Evolutionary conservation across 2,888 invertebrate species (phyloP), one percentile per base, ranked within the genome.

Genomic region (Allolobophora icterica): DNA sequence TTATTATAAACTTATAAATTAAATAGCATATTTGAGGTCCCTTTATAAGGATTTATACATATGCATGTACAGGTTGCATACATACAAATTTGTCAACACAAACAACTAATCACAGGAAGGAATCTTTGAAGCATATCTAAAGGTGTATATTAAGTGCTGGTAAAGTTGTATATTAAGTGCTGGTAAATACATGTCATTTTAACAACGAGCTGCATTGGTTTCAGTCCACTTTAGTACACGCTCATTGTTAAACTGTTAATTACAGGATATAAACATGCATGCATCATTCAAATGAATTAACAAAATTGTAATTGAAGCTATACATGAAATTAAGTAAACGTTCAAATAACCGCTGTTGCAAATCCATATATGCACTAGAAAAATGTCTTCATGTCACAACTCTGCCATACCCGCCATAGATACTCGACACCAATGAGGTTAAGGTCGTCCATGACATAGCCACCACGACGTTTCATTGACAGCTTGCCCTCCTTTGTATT

Each of bases 351-450:
- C 1, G n/a, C 71, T n/a, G 11, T 71, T 71, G 71, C 71, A 71
- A 71, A 71, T 30, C 71, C 71, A 71, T 13, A 0, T 71, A 71
- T 71, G 11, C 8, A n/a, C n/a, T 71, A 71, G 30, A 71, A 71
- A 71, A n/a, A 71, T 17, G 71, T 71, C 30, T 71, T 71, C 30
- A 71, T 71, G n/a, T n/a, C 71, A 71, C 71, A 13, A n/a, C n/a
- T 71, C 71, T n/a, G 71, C 34, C 87, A 87, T 87, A 97, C 97
- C 95, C 97, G 96, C 99, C 99, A 99, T 94, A 99, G 96, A 96
- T 99, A 99, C 96, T 99, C 99, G 95, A 98, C 97, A 93, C 99
- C 99, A 95, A 98, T 98, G 94, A 99, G 97, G 96, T 99, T 98
- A 93, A 98, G 97, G 96, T 98, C 98, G 95, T 98, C 98, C 96